Evolutionary conservation across 2,888 invertebrate species (phyloP), one percentile per base, ranked within the genome.

Genomic region (Dynastes grantii): DNA sequence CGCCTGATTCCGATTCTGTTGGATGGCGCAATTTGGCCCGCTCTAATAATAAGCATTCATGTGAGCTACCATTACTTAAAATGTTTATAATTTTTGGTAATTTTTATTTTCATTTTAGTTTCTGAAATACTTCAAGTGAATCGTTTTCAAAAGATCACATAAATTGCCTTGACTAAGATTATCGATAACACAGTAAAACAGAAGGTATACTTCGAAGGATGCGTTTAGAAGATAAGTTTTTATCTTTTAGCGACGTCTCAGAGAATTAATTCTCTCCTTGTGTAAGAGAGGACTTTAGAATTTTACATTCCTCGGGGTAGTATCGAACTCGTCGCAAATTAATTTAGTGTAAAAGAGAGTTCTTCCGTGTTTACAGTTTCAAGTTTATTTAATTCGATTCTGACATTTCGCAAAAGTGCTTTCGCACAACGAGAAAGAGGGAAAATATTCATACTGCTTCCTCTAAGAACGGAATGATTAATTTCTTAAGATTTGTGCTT

Each of bases 361-460:
- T 29, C 64, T 64, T 64, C 64, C 64, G 67, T 67, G 67, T 67
- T 67, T 67, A 67, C 67, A 67, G 45, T 67, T 67, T 67, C 67
- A 45, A 67, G 67, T 67, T 67, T 67, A 67, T 67, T 67, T 67
- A 67, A 67, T 67, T 67, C 67, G 40, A 16, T 55, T 22, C 55
- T 22, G 55, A 55, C 22, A 13, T 55, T 55, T 55, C 55, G 55
- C 16, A n/a, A 55, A 55, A 55, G 55, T 55, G 8, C 55, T 55
- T 55, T 55, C 22, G 11, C 55, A 2, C 11, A 11, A 45, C 6
- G 55, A 55, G 22, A 55, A n/a, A 22, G 55, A 22, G 55, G n/a
- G 22, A 8, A 22, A 55, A 55, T 55, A n/a, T 55, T 45, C 9
- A 8, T 45, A 2, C 45, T 11, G 11, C 45, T 45, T 11, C 45